Percentiles rank a stretch among this genome's conserved stretches.
Conservation (phyloP, 2,113 vertebrate genomes). For the Tachycineta bicolor region DNA sequence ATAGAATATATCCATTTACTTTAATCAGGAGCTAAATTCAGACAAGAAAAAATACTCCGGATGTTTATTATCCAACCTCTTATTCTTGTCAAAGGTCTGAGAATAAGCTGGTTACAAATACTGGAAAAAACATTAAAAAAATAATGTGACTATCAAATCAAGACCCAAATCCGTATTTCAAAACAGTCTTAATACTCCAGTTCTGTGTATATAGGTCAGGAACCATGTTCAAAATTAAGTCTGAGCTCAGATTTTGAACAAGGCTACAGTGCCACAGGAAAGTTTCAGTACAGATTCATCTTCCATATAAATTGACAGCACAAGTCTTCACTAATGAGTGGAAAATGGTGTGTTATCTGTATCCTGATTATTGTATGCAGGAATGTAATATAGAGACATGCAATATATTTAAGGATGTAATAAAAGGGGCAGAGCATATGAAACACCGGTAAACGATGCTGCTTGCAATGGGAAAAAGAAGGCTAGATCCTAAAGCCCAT, state of each 20-base stretch:
- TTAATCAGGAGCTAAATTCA: conserved; percentile 15
- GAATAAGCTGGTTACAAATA: not conserved
- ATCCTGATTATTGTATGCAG: not conserved
- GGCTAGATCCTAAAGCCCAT: not conserved
- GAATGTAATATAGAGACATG: not conserved
- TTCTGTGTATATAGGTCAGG: not conserved
- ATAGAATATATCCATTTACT: not conserved
- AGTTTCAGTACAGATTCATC: not conserved
- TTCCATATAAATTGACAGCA: not conserved
- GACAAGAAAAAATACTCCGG: not conserved
- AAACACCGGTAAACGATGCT: not conserved
- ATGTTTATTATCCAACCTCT: not conserved
- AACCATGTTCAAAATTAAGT: not conserved
- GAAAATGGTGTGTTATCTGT: not conserved
- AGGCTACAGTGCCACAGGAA: not conserved
- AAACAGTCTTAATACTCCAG: not conserved
- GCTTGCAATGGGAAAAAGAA: not conserved
- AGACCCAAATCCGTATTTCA: conserved; percentile 1
- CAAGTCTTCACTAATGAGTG: not conserved
- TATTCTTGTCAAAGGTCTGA: not conserved
- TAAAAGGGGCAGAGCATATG: not conserved
- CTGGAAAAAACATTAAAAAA: not conserved
- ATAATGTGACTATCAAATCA: not conserved
- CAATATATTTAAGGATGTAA: not conserved
- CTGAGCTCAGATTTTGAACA: not conserved